Evolutionary conservation across 1,140 invertebrate genomes (phyloP), one percentile per base, ranked within the genome.

Genomic region (Helicoverpa armigera): DNA sequence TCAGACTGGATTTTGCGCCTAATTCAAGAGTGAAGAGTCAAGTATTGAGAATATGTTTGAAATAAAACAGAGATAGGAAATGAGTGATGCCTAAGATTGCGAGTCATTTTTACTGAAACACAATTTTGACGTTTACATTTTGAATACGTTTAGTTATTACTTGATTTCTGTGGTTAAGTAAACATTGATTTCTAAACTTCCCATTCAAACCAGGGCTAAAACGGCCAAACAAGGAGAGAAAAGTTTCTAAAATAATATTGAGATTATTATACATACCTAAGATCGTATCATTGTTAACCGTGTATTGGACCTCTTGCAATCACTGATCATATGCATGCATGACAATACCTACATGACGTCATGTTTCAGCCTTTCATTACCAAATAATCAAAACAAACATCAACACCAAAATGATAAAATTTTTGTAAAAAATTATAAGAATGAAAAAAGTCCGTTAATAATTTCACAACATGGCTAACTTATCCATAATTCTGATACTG

Each of bases 401-500:
- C 35, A 43, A 43, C 35, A 43, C 35, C 5, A 43, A 60, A 60
- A 23, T 60, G 56, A 2, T 12, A 54, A 14, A 53, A 29, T 31
- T 54, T 29, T 10, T 31, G 18, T 29, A 3, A 29, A 23, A 7
- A 13, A 13, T 60, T 10, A 5, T 31, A 54, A 53, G 12, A 29
- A 35, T 63, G 29, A 12, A 72, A 54, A 72, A 72, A n/a, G 23
- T 23, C 11, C 2, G 50, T 29, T 31, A 54, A 74, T 16, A 58
- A 58, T 4, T 43, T n/a, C 2, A 74, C 63, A 67, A 50, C 7
- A 67, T 67, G 63, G 1, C 43, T 9, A 16, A 18, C n/a, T 43
- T 31, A 14, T 13, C 60, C 83, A 2, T 81, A 81, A 16, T 65
- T 83, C 16, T 73, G 60, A 3, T 70, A 35, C 58, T 77, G 60